Evolutionary conservation across 1,140 invertebrate species (phyloP), one percentile per base, ranked within the genome.

Genomic region (Panulirus ornatus): DNA sequence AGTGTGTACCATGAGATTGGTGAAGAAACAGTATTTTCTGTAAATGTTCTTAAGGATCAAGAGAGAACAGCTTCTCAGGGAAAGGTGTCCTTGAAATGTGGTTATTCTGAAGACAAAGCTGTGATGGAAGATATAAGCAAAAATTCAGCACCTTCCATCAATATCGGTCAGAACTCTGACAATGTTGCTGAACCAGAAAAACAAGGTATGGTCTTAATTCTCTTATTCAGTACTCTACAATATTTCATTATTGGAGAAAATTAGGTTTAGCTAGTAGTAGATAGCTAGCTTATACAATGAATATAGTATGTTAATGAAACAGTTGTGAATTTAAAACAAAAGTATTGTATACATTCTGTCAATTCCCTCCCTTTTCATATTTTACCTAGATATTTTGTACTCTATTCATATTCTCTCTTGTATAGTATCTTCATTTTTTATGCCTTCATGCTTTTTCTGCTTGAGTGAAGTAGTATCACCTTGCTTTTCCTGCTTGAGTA

Each of bases 201-300:
- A 51, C 78, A 81, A 81, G 51, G 78, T 81, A 58, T 27, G 27
- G 22, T 40, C 6, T 30, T 30, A 71, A 36, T 27, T 71, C 6
- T 71, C 27, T 70, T 58, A 58, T 58, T 9, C 51, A 58, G 51
- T 58, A 58, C 22, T 70, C 63, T 34, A n/a, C 30, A 8, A 70
- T 70, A 34, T 8, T 22, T 34, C 63, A 70, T 27, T 8, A 70
- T 70, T 34, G 9, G n/a, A n/a, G n/a, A n/a, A n/a, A n/a, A n/a
- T n/a, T n/a, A n/a, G n/a, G n/a, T n/a, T n/a, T n/a, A n/a, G n/a
- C n/a, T n/a, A n/a, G n/a, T n/a, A n/a, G n/a, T n/a, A n/a, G n/a
- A n/a, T n/a, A n/a, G n/a, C n/a, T n/a, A n/a, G n/a, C n/a, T n/a
- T n/a, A n/a, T n/a, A n/a, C n/a, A n/a, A n/a, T n/a, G n/a, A n/a